A percentile compares a stretch with the other conserved stretches of the same genome.
Conservation (phyloP, 1,140 invertebrate species). For the Oryctes rhinoceros region DNA sequence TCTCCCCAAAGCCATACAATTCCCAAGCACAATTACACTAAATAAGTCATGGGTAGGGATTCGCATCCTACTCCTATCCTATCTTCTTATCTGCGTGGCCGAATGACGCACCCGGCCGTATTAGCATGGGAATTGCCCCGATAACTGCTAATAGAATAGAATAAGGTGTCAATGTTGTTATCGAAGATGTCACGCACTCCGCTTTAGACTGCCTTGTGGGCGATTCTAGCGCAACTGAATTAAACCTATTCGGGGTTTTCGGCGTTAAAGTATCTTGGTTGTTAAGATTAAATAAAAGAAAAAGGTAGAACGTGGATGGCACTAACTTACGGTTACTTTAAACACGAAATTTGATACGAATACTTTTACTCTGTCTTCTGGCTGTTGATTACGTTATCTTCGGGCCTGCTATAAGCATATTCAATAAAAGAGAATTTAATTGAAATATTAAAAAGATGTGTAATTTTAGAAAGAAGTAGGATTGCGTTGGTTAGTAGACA, state of each 20-base stretch:
- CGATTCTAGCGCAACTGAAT: not conserved
- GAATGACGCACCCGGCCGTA: constrained; percentile 6
- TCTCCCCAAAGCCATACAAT: not conserved
- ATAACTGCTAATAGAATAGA: constrained; percentile 35
- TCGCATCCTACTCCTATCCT: not conserved
- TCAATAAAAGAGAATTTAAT: no score
- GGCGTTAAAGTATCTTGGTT: not conserved
- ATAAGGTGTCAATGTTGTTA: constrained; percentile 32
- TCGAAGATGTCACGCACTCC: constrained; percentile 11
- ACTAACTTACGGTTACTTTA: no score
- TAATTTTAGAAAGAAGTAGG: no score
- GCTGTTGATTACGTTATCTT: no score
- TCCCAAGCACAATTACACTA: constrained; percentile 24
- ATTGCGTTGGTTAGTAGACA: no score
- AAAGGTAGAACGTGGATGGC: no score
- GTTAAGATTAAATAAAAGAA: not conserved
- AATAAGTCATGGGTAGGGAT: constrained; percentile 4
- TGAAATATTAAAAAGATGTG: no score
- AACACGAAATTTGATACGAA: no score
- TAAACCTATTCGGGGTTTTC: not conserved
- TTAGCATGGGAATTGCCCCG: constrained; percentile 29
- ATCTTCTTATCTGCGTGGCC: constrained; percentile 25
- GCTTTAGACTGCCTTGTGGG: not conserved
- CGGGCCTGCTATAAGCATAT: no score
- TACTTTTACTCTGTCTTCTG: no score